Base-by-base conservation (phyloP, 2,888 invertebrate species). In the Meandrusa payeni region DNA sequence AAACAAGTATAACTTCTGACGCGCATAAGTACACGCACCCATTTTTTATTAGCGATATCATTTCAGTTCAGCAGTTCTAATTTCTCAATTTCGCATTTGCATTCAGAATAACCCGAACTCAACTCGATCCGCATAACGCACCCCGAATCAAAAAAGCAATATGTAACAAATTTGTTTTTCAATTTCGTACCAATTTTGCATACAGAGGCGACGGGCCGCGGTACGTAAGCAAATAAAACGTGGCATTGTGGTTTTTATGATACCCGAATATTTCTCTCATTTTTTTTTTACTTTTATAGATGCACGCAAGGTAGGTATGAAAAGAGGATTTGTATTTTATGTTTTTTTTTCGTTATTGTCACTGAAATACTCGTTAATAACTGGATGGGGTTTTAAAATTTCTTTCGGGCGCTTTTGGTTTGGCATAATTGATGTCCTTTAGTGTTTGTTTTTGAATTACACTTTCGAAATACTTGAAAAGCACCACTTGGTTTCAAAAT, bases 161-260 rank as follows among this genome's bases (percentile, higher is more conserved):
- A 87, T 83, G 85, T 81, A 85, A 82, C 82, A 76, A 83, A 87
- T 87, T 87, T 86, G 86, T 85, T 82, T 87, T 87, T 87, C 87
- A 87, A 87, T 87, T 87, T 79, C 82, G 73, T 70, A 76, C 82
- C 87, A 86, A 87, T 85, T 87, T 87, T 87, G 82, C 86, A 85
- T 87, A 83, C 81, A 64, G 70, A 55, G 64, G 69, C 69, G n/a
- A n/a, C n/a, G n/a, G n/a, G n/a, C 66, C 74, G 65, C 50, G 57
- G 52, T 65, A 58, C 55, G 64, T n/a, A n/a, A 63, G 56, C 72
- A 76, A 83, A 85, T 83, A 81, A 85, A 83, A 76, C 63, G 54
- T 56, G 55, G 62, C 68, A 81, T 81, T 81, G 83, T 77, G 80
- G 79, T 76, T 81, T 82, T 85, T 86, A 85, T 73, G 81, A 83